phyloP scores from a whole-genome alignment of 2,888 invertebrate genomes.

The Hartigia nigra region DNA sequence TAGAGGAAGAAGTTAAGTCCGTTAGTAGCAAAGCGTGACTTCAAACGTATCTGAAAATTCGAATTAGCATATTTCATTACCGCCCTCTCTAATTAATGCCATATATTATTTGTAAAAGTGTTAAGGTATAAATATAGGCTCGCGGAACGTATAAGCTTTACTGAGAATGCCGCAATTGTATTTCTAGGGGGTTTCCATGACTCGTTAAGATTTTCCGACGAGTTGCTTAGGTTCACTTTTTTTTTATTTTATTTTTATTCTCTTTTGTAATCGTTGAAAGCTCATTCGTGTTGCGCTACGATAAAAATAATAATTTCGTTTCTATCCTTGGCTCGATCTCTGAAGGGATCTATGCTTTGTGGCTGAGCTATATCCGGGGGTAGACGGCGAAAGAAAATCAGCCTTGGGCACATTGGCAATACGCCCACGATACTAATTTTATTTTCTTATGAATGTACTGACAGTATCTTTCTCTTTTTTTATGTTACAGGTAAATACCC shows the following conservation, averaged over 20 bases:
- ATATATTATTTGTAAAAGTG: conserved; percentile 13
- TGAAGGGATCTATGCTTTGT: neutral
- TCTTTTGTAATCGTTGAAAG: neutral
- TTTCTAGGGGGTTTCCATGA: neutral
- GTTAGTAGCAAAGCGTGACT: conserved; percentile 5
- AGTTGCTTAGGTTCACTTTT: neutral
- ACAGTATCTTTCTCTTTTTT: neutral
- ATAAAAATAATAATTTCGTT: neutral
- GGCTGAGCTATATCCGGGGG: neutral
- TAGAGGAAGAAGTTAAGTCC: neutral
- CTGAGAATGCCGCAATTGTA: neutral
- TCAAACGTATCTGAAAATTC: conserved; percentile 10
- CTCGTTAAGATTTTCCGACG: neutral
- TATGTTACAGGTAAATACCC: conserved; percentile 26
- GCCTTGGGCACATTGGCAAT: conserved; percentile 23
- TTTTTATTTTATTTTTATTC: neutral
- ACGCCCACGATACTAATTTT: conserved; percentile 20
- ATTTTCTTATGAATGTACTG: neutral
- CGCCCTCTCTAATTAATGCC: conserved; percentile 13
- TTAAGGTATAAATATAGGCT: neutral
- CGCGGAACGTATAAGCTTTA: neutral
- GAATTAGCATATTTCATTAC: conserved; percentile 21
- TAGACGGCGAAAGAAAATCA: neutral
- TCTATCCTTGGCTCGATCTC: neutral
- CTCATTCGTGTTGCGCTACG: neutral